These are phyloP conservation scores for Bedellia somnulentella DNA, from an alignment of 2,888 invertebrate species.

Conservation along the genomic window DNA sequence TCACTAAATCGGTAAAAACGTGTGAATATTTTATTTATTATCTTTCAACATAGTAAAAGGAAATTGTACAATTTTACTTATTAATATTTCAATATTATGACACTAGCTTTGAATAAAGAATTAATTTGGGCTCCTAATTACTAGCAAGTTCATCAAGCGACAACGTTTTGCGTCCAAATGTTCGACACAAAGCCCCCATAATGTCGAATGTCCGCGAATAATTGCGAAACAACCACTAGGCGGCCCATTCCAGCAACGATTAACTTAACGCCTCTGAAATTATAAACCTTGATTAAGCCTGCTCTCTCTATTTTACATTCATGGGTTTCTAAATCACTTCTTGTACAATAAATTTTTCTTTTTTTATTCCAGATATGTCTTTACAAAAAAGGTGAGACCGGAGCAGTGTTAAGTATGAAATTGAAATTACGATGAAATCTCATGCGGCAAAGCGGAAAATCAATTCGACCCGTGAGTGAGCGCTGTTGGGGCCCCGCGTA, in stretches of 20 bases:
- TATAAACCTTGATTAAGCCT: no score
- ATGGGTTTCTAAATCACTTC: no score
- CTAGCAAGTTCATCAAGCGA: conserved; percentile 40
- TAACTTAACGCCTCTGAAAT: conserved; percentile 45
- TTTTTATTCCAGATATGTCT: conserved; percentile 29
- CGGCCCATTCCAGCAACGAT: conserved; percentile 34
- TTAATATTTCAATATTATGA: no score
- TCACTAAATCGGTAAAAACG: no score
- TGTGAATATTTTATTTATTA: no score
- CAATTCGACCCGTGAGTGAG: conserved; percentile 39
- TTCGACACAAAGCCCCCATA: conserved; percentile 42
- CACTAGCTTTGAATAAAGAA: no score
- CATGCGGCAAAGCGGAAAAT: conserved; percentile 36
- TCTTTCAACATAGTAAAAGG: no score
- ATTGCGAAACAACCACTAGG: conserved; percentile 51
- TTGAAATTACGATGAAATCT: conserved; percentile 34
- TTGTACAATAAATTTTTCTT: no score
- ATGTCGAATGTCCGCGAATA: conserved; percentile 49
- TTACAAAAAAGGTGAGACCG: conserved; percentile 16
- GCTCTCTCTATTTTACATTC: no score
- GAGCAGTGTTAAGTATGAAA: conserved; percentile 14
- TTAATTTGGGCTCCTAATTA: no score
- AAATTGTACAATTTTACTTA: no score
- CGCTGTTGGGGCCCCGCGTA: conserved; percentile 22
- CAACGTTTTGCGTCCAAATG: conserved; percentile 39